phyloP scores from a whole-genome alignment of 2,888 invertebrate species.

The Leptinotarsa peninsularis region DNA sequence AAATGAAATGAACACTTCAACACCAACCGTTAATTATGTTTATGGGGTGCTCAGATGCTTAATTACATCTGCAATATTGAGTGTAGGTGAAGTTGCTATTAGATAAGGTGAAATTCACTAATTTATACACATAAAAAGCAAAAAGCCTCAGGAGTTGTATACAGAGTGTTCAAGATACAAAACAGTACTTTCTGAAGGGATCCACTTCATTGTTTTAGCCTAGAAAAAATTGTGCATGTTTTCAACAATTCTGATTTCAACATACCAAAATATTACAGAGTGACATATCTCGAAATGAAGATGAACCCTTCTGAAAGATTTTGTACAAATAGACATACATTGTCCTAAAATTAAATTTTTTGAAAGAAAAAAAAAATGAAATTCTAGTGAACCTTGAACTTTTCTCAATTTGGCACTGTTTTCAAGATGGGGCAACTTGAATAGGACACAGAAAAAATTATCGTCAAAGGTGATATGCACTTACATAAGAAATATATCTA shows the following conservation, averaged over 20 bases:
- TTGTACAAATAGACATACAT: not conserved
- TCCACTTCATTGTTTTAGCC: not conserved
- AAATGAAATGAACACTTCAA: not conserved
- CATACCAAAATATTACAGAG: too few species aligned
- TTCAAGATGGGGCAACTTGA: constrained; percentile 16
- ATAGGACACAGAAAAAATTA: constrained; percentile 15
- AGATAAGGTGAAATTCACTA: not conserved
- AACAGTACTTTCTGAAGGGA: not conserved
- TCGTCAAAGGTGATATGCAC: not conserved
- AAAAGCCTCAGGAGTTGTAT: not conserved
- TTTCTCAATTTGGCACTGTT: constrained; percentile 35
- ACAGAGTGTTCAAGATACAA: constrained; percentile 5
- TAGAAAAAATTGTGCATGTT: not conserved
- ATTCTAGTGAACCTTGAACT: constrained; percentile 27
- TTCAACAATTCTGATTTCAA: too few species aligned
- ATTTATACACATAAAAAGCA: not conserved
- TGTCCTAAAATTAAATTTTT: not conserved
- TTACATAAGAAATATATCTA: constrained; percentile 14
- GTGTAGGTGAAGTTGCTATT: not conserved
- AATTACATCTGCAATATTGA: not conserved
- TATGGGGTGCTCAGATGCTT: not conserved
- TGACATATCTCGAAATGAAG: not conserved
- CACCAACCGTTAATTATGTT: not conserved
- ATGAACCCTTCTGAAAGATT: not conserved
- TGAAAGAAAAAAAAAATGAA: not conserved